Conservation (phyloP, 2,888 invertebrate species). For the Sisyra terminalis region DNA sequence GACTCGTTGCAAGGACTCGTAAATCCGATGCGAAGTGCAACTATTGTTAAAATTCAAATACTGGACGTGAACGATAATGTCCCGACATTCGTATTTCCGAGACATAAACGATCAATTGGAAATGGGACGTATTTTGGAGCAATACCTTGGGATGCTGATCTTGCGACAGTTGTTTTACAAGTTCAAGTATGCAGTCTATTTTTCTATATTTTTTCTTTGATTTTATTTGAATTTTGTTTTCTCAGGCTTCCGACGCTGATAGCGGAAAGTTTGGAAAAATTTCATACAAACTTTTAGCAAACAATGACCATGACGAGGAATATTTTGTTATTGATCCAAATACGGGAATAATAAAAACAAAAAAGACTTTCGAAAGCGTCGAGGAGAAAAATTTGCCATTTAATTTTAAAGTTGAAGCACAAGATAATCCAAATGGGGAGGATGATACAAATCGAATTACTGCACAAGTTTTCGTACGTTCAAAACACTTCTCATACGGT, state of each 20-base stretch:
- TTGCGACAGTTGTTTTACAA: conserved; percentile 62
- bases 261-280: conserved; percentile 69
- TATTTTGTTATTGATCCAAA: conserved; percentile 58
- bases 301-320: conserved; percentile 26
- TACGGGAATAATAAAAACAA: conserved; percentile 61
- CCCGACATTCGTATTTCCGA: conserved; percentile 64
- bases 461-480: conserved; percentile 45
- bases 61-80: conserved; percentile 80
- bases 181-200: conserved; percentile 37
- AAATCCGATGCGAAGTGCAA: conserved; percentile 56
- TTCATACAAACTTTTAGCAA: conserved; percentile 38
- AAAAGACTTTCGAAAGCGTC: conserved; percentile 52
- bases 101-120: conserved; percentile 34
- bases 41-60: conserved; percentile 65
- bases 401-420: conserved; percentile 51
- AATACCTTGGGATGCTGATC: conserved; percentile 51
- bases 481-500: conserved; percentile 1
- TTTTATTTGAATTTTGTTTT: conserved; percentile 8
- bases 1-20: conserved; percentile 67
- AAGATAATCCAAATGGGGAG: conserved; percentile 53
- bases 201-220: background rate
- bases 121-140: conserved; percentile 66
- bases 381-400: conserved; percentile 49
- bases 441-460: conserved; percentile 43
- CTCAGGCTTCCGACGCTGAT: conserved; percentile 69